These are phyloP conservation scores for Arrhamphus sclerolepis DNA, from an alignment of 2,797 vertebrate genomes.

Conservation along the genomic window DNA sequence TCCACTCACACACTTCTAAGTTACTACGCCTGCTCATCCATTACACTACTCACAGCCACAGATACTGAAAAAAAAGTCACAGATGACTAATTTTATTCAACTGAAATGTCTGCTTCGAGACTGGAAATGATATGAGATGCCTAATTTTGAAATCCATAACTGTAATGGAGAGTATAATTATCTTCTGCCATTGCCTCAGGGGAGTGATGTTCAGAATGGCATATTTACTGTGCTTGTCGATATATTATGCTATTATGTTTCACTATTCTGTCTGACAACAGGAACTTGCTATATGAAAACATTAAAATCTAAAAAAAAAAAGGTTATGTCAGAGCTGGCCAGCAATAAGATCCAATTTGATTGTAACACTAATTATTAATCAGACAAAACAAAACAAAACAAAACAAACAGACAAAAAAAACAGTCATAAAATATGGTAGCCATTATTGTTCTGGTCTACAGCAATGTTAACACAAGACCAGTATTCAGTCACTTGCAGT, in stretches of 20 bases:
- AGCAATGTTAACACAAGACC: too few relatives aligned
- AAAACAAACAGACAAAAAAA: too few relatives aligned
- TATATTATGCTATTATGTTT: constrained; percentile 2
- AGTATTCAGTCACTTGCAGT: too few relatives aligned
- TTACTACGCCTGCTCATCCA: constrained; percentile 57
- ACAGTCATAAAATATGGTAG: too few relatives aligned
- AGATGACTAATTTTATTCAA: constrained; percentile 43
- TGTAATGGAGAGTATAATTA: constrained; percentile 5
- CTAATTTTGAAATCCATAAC: constrained; percentile 20
- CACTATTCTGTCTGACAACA: neutral
- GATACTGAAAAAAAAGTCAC: constrained; percentile 44
- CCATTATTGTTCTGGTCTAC: too few relatives aligned
- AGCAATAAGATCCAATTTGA: too few relatives aligned
- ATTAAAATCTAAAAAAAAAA: too few relatives aligned
- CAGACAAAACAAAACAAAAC: too few relatives aligned
- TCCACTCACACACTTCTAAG: constrained; percentile 57
- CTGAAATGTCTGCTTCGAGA: constrained; percentile 34
- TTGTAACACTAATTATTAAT: too few relatives aligned
- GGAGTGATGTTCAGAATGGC: neutral
- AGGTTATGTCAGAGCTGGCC: too few relatives aligned
- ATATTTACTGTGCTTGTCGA: neutral
- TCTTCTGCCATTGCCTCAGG: constrained; percentile 5
- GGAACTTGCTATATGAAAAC: too few relatives aligned
- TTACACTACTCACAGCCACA: constrained; percentile 46
- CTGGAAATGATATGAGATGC: constrained; percentile 20